Conservation (phyloP, 2,113 vertebrate species). For the Cygnus buccinator region DNA sequence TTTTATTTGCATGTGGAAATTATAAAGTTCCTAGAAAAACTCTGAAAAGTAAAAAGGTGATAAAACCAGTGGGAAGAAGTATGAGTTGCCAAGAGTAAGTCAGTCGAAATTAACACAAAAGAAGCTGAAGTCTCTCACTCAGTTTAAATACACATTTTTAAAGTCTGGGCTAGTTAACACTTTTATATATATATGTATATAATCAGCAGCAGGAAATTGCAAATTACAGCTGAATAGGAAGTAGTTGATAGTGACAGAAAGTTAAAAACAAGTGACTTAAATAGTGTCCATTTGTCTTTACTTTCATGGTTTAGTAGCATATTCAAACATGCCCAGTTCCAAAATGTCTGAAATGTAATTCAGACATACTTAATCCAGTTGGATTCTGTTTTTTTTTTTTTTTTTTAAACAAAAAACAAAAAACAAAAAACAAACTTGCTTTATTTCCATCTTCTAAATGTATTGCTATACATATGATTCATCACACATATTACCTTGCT, state of each 20-base stretch:
- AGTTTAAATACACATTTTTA: constrained; percentile 20
- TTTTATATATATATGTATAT: background rate
- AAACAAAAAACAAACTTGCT: background rate
- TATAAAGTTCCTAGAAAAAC: background rate
- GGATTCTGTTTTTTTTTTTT: background rate
- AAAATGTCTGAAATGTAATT: background rate
- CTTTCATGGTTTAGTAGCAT: background rate
- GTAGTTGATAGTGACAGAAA: background rate
- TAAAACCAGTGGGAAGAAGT: background rate
- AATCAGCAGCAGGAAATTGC: constrained; percentile 15
- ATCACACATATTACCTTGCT: background rate
- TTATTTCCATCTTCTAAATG: background rate
- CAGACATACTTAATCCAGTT: background rate
- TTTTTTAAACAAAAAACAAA: background rate
- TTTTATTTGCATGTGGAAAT: background rate
- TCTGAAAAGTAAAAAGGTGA: background rate
- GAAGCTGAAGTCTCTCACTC: background rate
- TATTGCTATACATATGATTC: background rate
- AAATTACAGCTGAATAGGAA: constrained; percentile 9
- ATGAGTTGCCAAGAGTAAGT: background rate
- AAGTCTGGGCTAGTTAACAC: background rate
- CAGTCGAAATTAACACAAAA: background rate
- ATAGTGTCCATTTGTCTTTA: background rate
- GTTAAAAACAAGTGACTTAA: background rate
- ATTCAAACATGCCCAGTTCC: background rate